Evolutionary conservation across 2,888 invertebrate species (phyloP).

Genomic region (Epiblema foenella): DNA sequence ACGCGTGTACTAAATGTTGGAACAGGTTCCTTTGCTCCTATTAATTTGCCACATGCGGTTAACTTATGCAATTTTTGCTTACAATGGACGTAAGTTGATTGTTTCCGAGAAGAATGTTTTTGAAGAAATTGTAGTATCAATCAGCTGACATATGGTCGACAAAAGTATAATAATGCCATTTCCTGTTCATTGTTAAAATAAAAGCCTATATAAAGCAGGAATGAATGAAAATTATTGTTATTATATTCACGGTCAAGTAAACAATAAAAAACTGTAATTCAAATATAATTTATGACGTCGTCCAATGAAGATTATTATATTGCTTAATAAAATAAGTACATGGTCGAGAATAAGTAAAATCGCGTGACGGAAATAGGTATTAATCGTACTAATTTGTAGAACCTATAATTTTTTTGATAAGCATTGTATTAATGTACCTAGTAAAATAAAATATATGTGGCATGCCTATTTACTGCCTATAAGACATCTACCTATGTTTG

Average conservation of each 20-base stretch:
- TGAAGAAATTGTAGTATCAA: conserved; percentile 53
- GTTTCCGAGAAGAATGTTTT: conserved; percentile 58
- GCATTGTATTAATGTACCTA: not conserved
- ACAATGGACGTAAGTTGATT: conserved; percentile 69
- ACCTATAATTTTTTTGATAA: conserved; percentile 2
- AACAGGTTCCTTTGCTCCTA: conserved; percentile 80
- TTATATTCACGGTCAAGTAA: not conserved
- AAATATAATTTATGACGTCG: not conserved
- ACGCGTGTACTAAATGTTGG: conserved; percentile 67
- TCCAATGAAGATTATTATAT: conserved; percentile 1
- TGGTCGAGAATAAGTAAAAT: not conserved
- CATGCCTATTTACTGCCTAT: not conserved
- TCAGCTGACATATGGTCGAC: conserved; percentile 43
- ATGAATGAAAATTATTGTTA: not conserved
- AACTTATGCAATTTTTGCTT: conserved; percentile 77
- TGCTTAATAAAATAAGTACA: not conserved
- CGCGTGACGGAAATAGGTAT: not conserved
- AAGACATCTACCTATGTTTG: too few relatives aligned
- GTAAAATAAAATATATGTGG: not conserved
- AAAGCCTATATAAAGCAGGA: conserved; percentile 12
- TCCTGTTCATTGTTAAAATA: conserved; percentile 42
- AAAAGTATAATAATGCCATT: conserved; percentile 45
- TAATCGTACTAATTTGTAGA: conserved; percentile 3
- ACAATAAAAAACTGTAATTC: not conserved
- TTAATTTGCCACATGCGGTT: conserved; percentile 77